Percentiles rank a stretch among this genome's conserved stretches.
These are phyloP conservation scores for Homarus gammarus DNA, from an alignment of 2,888 invertebrate genomes.

Conservation along the genomic window DNA sequence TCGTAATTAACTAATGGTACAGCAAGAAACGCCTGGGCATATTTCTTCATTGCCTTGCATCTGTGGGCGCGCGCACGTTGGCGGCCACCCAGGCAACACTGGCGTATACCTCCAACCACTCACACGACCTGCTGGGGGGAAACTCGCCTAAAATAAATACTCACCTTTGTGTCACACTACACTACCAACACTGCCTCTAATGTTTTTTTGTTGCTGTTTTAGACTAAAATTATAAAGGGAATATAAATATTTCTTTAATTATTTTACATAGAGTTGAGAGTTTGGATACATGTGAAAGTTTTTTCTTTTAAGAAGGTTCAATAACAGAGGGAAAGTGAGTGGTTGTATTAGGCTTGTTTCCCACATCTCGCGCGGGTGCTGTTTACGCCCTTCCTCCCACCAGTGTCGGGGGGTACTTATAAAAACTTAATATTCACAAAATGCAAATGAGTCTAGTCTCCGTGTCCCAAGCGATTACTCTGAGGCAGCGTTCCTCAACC, in stretches of 20 bases:
- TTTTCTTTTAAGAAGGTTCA: too few species aligned
- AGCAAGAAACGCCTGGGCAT: slow-evolving; percentile 70
- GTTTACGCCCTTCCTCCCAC: slow-evolving; percentile 55
- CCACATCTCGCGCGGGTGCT: neutral
- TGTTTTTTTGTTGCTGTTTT: too few species aligned
- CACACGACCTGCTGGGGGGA: too few species aligned
- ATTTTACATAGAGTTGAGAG: too few species aligned
- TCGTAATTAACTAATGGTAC: slow-evolving; percentile 76
- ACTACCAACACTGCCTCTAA: too few species aligned
- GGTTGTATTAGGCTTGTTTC: neutral
- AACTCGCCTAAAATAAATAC: neutral
- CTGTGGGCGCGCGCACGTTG: slow-evolving; percentile 47
- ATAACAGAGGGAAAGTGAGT: too few species aligned
- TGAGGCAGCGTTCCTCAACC: slow-evolving; percentile 75
- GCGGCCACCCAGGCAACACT: slow-evolving; percentile 5
- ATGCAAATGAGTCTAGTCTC: slow-evolving; percentile 76
- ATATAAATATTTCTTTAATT: too few species aligned
- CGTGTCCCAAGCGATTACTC: slow-evolving; percentile 75
- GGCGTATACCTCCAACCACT: slow-evolving; percentile 32
- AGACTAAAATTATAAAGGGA: too few species aligned
- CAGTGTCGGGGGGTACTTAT: slow-evolving; percentile 69
- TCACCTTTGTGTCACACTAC: too few species aligned
- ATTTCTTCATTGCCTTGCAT: slow-evolving; percentile 73
- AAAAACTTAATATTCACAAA: slow-evolving; percentile 76
- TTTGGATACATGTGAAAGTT: too few species aligned